Evolutionary conservation across 2,888 invertebrate genomes (phyloP), one percentile per base, ranked within the genome.

Genomic region (Lasioglossum lativentre): DNA sequence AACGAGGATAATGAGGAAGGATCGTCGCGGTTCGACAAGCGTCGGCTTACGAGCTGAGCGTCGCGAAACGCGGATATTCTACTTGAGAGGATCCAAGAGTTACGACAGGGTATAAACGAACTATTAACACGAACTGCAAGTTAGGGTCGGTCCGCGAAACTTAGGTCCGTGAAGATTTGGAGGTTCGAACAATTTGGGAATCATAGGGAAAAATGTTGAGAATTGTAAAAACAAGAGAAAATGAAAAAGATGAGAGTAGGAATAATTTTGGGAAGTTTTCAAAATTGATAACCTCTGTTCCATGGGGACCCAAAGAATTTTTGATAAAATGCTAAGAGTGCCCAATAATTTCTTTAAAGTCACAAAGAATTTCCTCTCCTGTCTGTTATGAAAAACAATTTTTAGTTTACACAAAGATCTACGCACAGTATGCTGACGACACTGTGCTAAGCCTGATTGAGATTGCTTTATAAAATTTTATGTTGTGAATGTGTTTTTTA

Each of bases 101-200:
- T 42, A 30, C 66, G 40, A 68, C 75, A 40, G 30, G 63, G 63
- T 40, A 66, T 63, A 75, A 81, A 83, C 75, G 63, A 82, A 30
- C 73, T 45, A 78, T 78, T 78, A 68, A 82, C 72, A 47, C 71
- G 47, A 56, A 59, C 59, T n/a, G 45, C 38, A 19, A 40, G 47
- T 59, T 59, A 63, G 63, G 40, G 47, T 59, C 71, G 59, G 59
- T 72, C 23, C 34, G 2, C 2, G 47, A 23, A 8, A 23, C 8
- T 23, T 23, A n/a, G 8, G 52, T 52, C 23, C 52, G 4, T 52
- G 10, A 8, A n/a, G 23, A n/a, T 23, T 1, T 52, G 23, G 52
- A 52, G 52, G 10, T 52, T n/a, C 52, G 23, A n/a, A 52, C 52
- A 52, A 10, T 52, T 52, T 52, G 10, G 8, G n/a, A 52, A 6